Base-by-base conservation (phyloP, 2,113 vertebrate species). In the Malaclemys terrapin region DNA sequence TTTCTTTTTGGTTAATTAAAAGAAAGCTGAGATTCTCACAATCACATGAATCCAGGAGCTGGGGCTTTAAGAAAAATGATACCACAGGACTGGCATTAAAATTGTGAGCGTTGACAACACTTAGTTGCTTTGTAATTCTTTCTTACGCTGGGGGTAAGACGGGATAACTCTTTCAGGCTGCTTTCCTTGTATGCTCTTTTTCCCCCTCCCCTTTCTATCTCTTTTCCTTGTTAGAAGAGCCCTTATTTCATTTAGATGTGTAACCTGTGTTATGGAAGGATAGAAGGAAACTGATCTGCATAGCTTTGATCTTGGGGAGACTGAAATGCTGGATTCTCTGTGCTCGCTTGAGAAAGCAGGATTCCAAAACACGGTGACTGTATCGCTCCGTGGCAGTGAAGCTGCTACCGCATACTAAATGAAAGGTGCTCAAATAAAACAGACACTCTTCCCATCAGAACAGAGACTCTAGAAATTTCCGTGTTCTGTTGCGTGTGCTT, bases 401-500 rank as follows among this genome's bases (percentile, higher is more conserved):
- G 72, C 1, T 29, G 90, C 22, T 35, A 0, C 1, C 13, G 81
- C 29, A 31, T 8, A 31, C 78, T 20, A 69, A 0, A 1, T 0
- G 69, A 8, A 47, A 29, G 88, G 85, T 19, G 93, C 85, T 1
- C 50, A 19, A 3, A 49, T 17, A 4, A 4, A 0, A 52, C 29
- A 78, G 42, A 27, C 25, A 27, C 25, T 54, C 1, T 12, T 22
- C 1, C 65, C 65, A 0, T 16, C 78, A 0, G n/a, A 13, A 69
- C 20, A 0, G 8, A 38, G 7, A 14, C 16, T 3, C 5, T 5
- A 31, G 83, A 25, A 35, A 45, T 92, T 87, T 87, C 90, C 76
- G 3, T 0, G 2, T 0, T 0, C 5, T 6, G 0, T 13, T 80
- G 2, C 1, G 0, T 0, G 9, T 14, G 75, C 82, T 47, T 7